Conservation (phyloP, 2,888 invertebrate species). For the Lasioglossum vierecki region DNA sequence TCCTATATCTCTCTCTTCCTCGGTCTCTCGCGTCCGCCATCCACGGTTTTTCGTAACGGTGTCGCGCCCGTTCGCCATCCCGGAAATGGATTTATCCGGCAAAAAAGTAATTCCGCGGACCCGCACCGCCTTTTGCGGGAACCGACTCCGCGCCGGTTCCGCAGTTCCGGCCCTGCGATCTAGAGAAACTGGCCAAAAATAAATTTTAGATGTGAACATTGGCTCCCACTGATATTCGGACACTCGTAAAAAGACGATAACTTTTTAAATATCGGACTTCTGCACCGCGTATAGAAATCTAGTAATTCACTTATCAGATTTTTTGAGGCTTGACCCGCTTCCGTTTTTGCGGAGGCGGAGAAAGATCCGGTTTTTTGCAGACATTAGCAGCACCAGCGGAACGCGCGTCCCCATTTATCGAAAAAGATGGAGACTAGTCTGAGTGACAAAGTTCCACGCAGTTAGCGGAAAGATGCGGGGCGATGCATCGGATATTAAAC, state of each 20-base stretch:
- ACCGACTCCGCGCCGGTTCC: background rate
- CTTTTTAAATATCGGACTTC: too few species aligned
- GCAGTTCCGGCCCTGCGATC: background rate
- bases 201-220: too few species aligned
- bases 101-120: slow-evolving; percentile 53
- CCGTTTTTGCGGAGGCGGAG: background rate
- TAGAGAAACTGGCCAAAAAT: too few species aligned
- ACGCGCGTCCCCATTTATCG: background rate
- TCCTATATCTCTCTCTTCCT: background rate
- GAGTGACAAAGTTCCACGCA: background rate
- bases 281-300: too few species aligned
- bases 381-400: background rate
- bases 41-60: slow-evolving; percentile 21
- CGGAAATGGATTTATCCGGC: slow-evolving; percentile 58
- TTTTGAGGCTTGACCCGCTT: too few species aligned
- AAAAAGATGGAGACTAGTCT: background rate
- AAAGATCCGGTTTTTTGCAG: background rate
- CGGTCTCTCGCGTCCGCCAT: background rate
- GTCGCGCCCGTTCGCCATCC: slow-evolving; percentile 27
- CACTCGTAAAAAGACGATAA: too few species aligned
- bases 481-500: slow-evolving; percentile 10
- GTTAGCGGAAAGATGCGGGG: background rate
- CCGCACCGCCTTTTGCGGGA: background rate
- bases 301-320: too few species aligned
- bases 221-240: too few species aligned